phyloP scores from a whole-genome alignment of 2,797 vertebrate genomes.

The Bradypodion ventrale region DNA sequence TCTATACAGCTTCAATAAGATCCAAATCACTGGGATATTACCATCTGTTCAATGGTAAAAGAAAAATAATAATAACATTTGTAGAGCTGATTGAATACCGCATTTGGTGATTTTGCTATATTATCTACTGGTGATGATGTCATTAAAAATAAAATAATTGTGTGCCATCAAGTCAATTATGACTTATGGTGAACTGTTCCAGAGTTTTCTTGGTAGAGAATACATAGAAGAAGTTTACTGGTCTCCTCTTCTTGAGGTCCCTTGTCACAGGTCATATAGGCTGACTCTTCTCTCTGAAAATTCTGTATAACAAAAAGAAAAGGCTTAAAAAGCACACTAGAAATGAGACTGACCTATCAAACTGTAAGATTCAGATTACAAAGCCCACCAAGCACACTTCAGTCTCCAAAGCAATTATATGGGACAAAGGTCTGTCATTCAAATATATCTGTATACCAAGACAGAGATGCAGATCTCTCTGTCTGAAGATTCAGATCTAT shows the following conservation, averaged over 20 bases:
- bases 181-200: too few species aligned
- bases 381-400: too few species aligned
- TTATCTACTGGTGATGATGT: neutral
- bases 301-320: neutral
- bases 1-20: neutral
- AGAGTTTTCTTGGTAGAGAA: too few species aligned
- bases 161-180: too few species aligned
- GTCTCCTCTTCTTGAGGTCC: too few species aligned
- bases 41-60: neutral
- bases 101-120: neutral
- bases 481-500: neutral
- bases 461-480: neutral
- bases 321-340: neutral
- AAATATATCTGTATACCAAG: neutral
- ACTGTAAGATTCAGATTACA: neutral
- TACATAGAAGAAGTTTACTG: too few species aligned
- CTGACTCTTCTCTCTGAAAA: slow-evolving; percentile 35
- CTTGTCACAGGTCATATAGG: too few species aligned
- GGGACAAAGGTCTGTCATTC: neutral
- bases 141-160: too few species aligned
- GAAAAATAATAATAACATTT: too few species aligned
- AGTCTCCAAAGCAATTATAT: neutral
- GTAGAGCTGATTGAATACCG: neutral
- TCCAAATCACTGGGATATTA: neutral
- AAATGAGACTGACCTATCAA: neutral